Base-by-base conservation (phyloP, 2,888 invertebrate species). In the Chrysolina haemoptera region DNA sequence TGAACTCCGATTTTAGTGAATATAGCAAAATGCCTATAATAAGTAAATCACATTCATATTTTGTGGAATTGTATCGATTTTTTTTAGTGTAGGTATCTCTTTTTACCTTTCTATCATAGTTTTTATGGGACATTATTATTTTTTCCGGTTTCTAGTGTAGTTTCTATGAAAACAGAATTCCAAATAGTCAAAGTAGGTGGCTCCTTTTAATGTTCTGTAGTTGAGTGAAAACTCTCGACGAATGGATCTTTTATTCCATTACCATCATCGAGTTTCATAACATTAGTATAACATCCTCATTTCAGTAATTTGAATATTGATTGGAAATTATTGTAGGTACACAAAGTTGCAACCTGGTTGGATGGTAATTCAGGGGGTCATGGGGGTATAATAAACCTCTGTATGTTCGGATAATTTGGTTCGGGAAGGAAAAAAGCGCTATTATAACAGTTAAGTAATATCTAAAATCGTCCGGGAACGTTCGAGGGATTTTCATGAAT, bases 281-380 rank as follows among this genome's bases (percentile, higher is more conserved):
- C 53, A 55, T 67, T 67, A 67, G 53, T 67, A 67, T 67, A 67
- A 67, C 53, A 67, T 67, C 67, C 67, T 53, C 67, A 55, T 67
- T 48, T 27, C 67, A 14, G 35, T 67, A 67, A 67, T 67, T 67
- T 67, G 67, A 67, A 67, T 67, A 67, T 67, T 67, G 67, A 67
- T 67, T 18, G 67, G 43, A 67, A 53, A 67, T 67, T 53, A 67
- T 67, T 53, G 53, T 18, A 67, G 53, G 53, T 55, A 66, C 53
- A 55, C 53, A 53, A 53, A 67, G 27, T 67, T 53, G 40, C 67
- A 50, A 67, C 67, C 35, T 67, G 20, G 53, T 16, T 18, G 53
- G 40, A 53, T 53, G 53, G 3, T 40, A 40, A 67, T 67, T 67
- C 40, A 53, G 53, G 53, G 67, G 67, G 67, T 22, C 67, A 53